Percentiles rank a stretch among this genome's conserved stretches.
Evolutionary conservation across 2,888 invertebrate species (phyloP).

Genomic region (Eupithecia abbreviata): DNA sequence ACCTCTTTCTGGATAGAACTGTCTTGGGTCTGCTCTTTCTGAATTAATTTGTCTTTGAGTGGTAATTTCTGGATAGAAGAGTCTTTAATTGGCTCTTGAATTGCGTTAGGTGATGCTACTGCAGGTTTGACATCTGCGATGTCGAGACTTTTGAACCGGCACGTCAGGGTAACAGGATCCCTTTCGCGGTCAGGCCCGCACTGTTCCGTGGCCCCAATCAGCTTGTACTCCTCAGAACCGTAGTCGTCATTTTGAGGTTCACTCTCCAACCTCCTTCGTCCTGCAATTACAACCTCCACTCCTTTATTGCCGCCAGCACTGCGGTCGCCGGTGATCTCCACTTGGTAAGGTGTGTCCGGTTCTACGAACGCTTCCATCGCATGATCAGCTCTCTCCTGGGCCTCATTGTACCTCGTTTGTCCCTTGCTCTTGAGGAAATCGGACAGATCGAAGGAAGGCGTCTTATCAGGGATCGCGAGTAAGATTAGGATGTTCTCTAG

Average conservation of each 20-base stretch:
- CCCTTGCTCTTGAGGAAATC: constrained; percentile 43
- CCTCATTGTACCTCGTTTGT: constrained; percentile 45
- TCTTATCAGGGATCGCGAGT: constrained; percentile 82
- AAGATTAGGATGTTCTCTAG: constrained; percentile 89
- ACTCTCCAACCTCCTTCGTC: constrained; percentile 59
- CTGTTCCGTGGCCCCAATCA: constrained; percentile 88
- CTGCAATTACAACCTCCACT: constrained; percentile 72
- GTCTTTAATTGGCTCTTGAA: constrained; percentile 16
- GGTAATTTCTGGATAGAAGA: constrained; percentile 19
- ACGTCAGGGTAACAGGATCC: constrained; percentile 87
- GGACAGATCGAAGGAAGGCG: constrained; percentile 52
- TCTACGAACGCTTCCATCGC: constrained; percentile 84
- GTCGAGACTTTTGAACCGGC: constrained; percentile 50
- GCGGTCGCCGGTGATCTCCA: constrained; percentile 82
- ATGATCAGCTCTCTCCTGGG: constrained; percentile 74
- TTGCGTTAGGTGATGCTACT: constrained; percentile 18
- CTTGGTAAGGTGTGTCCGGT: constrained; percentile 87
- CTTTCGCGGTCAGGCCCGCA: constrained; percentile 89
- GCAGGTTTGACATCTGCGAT: constrained; percentile 19
- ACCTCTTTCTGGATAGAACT: constrained; percentile 16
- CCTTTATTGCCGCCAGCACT: constrained; percentile 58
- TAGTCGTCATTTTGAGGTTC: constrained; percentile 54
- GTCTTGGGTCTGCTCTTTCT: constrained; percentile 5
- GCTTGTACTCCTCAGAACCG: constrained; percentile 70
- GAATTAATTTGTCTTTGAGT: constrained; percentile 18